phyloP scores from a whole-genome alignment of 1,140 invertebrate genomes.

The Arctopsyche grandis region DNA sequence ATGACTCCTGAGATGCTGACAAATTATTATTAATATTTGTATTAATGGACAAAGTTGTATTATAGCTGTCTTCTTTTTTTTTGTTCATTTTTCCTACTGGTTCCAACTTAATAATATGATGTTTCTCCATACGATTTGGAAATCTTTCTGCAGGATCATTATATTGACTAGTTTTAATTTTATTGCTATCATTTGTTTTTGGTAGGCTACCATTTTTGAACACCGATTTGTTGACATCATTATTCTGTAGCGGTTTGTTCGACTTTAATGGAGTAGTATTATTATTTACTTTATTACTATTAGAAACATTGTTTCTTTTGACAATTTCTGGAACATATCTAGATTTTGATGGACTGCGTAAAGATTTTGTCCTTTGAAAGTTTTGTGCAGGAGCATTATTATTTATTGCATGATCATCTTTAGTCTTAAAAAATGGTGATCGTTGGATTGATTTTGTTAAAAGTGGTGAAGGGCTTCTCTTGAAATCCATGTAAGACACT shows the following conservation, averaged over 20 bases:
- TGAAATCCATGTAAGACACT: constrained; percentile 57
- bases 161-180: constrained; percentile 27
- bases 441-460: constrained; percentile 50
- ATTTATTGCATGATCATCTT: constrained; percentile 63
- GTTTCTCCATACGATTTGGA: constrained; percentile 50
- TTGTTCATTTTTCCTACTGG: constrained; percentile 46
- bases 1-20: constrained; percentile 50
- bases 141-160: constrained; percentile 35
- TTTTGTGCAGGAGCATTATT: constrained; percentile 58
- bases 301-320: constrained; percentile 31
- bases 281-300: constrained; percentile 26
- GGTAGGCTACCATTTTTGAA: constrained; percentile 32
- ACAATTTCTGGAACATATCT: constrained; percentile 32
- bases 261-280: background rate
- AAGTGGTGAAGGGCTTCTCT: constrained; percentile 59
- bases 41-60: constrained; percentile 13
- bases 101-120: constrained; percentile 49
- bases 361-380: constrained; percentile 65
- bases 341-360: constrained; percentile 61
- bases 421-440: constrained; percentile 57
- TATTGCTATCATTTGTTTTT: constrained; percentile 43
- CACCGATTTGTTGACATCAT: constrained; percentile 32
- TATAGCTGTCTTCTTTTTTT: constrained; percentile 32
- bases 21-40: constrained; percentile 47
- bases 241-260: constrained; percentile 35